Percentiles rank a stretch among this genome's conserved stretches.
These are phyloP conservation scores for Tipula unca DNA, from an alignment of 2,888 invertebrate genomes.

Conservation along the genomic window DNA sequence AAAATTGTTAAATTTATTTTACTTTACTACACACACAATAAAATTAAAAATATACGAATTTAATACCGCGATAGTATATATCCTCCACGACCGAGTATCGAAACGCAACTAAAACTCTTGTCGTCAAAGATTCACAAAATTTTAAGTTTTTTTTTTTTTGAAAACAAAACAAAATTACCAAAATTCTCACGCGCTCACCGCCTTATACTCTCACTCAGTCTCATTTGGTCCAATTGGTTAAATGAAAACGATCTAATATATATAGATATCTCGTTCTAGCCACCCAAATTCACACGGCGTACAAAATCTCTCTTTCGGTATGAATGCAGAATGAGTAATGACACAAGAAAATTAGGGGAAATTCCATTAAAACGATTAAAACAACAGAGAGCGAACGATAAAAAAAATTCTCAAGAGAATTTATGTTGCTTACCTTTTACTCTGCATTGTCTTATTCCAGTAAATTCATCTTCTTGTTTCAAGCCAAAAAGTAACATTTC, in stretches of 20 bases:
- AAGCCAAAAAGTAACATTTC: constrained; percentile 8
- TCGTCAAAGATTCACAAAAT: not conserved
- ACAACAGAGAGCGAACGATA: not conserved
- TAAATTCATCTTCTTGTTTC: not conserved
- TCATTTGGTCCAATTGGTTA: not conserved
- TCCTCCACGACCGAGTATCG: not conserved
- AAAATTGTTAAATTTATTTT: not conserved
- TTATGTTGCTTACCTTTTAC: not conserved
- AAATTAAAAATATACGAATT: not conserved
- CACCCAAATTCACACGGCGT: not conserved
- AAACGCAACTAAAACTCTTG: not conserved
- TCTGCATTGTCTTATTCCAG: not conserved
- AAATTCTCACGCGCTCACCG: not conserved
- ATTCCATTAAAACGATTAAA: not conserved
- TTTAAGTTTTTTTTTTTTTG: not conserved
- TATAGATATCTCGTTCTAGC: not conserved
- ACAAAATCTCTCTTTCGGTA: not conserved
- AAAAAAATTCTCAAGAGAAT: not conserved
- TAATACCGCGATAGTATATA: not conserved
- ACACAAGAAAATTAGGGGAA: not conserved
- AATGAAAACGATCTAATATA: not conserved
- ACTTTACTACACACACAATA: not conserved
- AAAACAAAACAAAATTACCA: not conserved
- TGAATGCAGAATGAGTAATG: not conserved
- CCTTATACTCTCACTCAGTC: not conserved